Evolutionary conservation across 2,888 invertebrate species (phyloP).

Genomic region (Antitype chi): DNA sequence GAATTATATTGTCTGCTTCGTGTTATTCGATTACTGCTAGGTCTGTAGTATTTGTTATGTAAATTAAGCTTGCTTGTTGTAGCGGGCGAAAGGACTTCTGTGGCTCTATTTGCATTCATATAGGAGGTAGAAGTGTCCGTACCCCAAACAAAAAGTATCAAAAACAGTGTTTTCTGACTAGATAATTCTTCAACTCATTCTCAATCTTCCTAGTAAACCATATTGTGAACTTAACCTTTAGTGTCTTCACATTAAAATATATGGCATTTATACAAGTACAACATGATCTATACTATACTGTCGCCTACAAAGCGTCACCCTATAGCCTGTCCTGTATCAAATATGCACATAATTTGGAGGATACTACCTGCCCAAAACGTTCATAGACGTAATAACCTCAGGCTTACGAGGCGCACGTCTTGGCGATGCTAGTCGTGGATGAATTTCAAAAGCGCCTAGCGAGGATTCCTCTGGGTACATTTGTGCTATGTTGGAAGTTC

Average conservation of each 20-base stretch:
- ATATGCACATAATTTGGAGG: conserved; percentile 41
- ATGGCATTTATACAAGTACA: neutral
- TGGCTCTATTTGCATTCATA: too few relatives aligned
- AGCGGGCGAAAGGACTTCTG: neutral
- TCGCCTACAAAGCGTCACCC: neutral
- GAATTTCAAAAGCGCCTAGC: neutral
- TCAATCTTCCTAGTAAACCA: neutral
- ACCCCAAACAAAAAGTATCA: neutral
- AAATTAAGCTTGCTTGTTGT: conserved; percentile 35
- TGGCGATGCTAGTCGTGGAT: conserved; percentile 1
- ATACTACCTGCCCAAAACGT: conserved; percentile 10
- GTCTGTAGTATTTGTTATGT: conserved; percentile 36
- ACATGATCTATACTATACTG: neutral
- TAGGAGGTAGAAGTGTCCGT: neutral
- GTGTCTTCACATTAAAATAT: neutral
- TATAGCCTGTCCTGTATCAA: conserved; percentile 19
- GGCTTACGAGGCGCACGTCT: conserved; percentile 18
- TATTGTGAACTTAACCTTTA: neutral
- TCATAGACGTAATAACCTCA: conserved; percentile 1
- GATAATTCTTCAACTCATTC: neutral
- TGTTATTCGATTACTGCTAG: conserved; percentile 47
- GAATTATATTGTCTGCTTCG: conserved; percentile 49
- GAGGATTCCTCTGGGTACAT: conserved; percentile 10
- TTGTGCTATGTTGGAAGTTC: neutral
- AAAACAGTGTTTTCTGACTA: neutral